A percentile compares a stretch with the other conserved stretches of the same genome.
These are phyloP conservation scores for Nasua narica DNA, from an alignment of 2,797 vertebrate species.

Conservation along the genomic window DNA sequence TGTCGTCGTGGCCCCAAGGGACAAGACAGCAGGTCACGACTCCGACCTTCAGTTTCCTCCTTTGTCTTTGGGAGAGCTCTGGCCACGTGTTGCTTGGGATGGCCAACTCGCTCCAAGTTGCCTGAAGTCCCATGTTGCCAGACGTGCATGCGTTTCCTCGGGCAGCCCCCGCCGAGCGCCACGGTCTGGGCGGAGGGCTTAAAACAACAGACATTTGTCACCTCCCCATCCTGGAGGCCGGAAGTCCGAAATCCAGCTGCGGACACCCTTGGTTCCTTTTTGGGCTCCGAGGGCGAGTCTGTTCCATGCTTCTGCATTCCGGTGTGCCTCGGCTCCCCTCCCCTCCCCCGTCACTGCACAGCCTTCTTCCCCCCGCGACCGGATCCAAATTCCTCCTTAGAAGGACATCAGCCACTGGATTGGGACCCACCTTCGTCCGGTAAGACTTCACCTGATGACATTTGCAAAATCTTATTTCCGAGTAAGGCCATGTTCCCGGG, in stretches of 20 bases:
- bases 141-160: background rate
- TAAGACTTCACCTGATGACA: background rate
- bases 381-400: background rate
- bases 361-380: background rate
- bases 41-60: background rate
- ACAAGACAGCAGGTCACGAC: background rate
- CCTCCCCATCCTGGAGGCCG: background rate
- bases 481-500: background rate
- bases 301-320: too few relatives aligned
- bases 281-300: background rate
- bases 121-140: too few relatives aligned
- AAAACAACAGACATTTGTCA: background rate
- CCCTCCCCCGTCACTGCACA: accelerated
- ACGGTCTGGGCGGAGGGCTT: background rate
- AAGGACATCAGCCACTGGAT: background rate
- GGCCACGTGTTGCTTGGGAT: background rate
- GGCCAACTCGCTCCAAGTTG: background rate
- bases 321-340: background rate
- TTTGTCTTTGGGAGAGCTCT: background rate
- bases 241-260: background rate
- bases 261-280: background rate
- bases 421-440: background rate
- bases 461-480: background rate
- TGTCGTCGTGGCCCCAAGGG: accelerated
- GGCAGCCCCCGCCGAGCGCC: background rate